Percentiles rank a stretch among this genome's conserved stretches.
Evolutionary conservation across 2,888 invertebrate genomes (phyloP).

Genomic region (Trissolcus japonicus): DNA sequence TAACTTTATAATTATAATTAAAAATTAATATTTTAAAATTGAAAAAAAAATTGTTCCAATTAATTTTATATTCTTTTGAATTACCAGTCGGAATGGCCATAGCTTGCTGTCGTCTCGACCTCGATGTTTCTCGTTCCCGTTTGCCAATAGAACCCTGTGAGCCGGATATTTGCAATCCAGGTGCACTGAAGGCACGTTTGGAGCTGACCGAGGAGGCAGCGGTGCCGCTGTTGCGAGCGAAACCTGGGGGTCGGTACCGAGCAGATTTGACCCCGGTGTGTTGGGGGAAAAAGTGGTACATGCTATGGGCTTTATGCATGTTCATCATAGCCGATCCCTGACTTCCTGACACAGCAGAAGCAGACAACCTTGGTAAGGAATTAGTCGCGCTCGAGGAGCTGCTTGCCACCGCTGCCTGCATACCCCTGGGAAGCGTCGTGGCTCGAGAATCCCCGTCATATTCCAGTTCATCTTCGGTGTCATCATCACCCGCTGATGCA

Average conservation of each 20-base stretch:
- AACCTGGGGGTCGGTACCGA: slow-evolving; percentile 90
- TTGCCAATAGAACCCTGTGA: slow-evolving; percentile 63
- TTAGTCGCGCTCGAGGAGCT: slow-evolving; percentile 80
- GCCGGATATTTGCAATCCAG: slow-evolving; percentile 83
- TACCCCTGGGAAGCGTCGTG: slow-evolving; percentile 81
- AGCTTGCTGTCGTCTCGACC: slow-evolving; percentile 79
- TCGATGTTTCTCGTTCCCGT: slow-evolving; percentile 76
- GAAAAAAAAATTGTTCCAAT: no score
- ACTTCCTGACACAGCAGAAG: slow-evolving; percentile 71
- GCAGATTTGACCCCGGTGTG: slow-evolving; percentile 88
- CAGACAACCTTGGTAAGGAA: slow-evolving; percentile 86
- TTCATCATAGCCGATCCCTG: slow-evolving; percentile 68
- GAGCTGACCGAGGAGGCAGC: slow-evolving; percentile 76
- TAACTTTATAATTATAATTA: no score
- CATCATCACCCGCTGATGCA: slow-evolving; percentile 76
- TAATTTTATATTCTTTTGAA: slow-evolving; percentile 2
- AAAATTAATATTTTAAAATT: no score
- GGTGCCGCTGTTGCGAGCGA: slow-evolving; percentile 78
- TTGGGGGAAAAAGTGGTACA: slow-evolving; percentile 78
- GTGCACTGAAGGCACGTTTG: slow-evolving; percentile 86
- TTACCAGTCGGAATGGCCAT: slow-evolving; percentile 75
- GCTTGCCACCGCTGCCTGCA: slow-evolving; percentile 77
- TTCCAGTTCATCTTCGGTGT: slow-evolving; percentile 72
- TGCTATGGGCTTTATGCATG: slow-evolving; percentile 82
- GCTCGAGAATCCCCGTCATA: slow-evolving; percentile 76